Evolutionary conservation across 2,888 invertebrate species (phyloP).

Genomic region (Ormia ochracea): DNA sequence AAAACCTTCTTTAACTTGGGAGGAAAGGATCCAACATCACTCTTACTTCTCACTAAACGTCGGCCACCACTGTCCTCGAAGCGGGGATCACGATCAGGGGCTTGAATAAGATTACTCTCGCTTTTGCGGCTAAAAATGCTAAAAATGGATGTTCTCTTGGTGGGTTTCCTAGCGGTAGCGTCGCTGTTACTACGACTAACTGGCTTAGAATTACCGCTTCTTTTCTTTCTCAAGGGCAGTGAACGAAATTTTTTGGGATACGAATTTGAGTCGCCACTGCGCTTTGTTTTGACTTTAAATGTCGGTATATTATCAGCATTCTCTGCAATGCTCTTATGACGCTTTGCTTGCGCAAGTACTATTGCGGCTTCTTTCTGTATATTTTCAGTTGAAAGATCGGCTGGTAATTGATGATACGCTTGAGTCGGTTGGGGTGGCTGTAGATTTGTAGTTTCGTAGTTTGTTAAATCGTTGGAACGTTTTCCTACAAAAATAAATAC

Average conservation of each 20-base stretch:
- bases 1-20: constrained; percentile 66
- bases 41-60: constrained; percentile 80
- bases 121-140: constrained; percentile 81
- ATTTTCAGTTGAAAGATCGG: constrained; percentile 83
- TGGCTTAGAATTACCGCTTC: constrained; percentile 73
- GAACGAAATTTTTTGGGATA: constrained; percentile 81
- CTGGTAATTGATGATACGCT: constrained; percentile 79
- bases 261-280: constrained; percentile 61
- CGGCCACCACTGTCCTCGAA: constrained; percentile 78
- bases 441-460: constrained; percentile 73
- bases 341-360: constrained; percentile 85
- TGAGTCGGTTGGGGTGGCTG: constrained; percentile 75
- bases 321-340: constrained; percentile 82
- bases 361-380: constrained; percentile 86
- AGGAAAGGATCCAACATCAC: constrained; percentile 79
- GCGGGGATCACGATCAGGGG: constrained; percentile 72
- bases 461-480: constrained; percentile 73
- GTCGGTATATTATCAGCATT: constrained; percentile 74
- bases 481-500: constrained; percentile 67
- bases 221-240: constrained; percentile 81
- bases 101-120: constrained; percentile 78
- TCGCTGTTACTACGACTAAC: constrained; percentile 80
- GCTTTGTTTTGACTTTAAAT: constrained; percentile 71
- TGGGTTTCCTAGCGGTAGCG: constrained; percentile 76
- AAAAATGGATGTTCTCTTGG: constrained; percentile 82